phyloP scores from a whole-genome alignment of 2,113 vertebrate species.

The Grammomys dolichurus region DNA sequence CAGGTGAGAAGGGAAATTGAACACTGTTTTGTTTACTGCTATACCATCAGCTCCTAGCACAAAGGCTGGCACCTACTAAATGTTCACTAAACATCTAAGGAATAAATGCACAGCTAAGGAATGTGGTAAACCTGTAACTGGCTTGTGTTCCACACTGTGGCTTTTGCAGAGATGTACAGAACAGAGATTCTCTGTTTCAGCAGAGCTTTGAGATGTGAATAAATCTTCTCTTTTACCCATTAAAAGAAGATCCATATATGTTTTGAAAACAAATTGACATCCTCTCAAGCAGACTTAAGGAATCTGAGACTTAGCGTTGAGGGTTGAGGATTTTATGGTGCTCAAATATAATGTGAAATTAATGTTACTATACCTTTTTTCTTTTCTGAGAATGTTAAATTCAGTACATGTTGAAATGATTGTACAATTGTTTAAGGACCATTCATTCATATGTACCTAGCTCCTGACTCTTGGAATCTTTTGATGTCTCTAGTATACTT shows the following conservation, averaged over 20 bases:
- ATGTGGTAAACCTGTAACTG: background rate
- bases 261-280: background rate
- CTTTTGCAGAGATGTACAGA: background rate
- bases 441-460: background rate
- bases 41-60: background rate
- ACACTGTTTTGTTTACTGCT: background rate
- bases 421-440: background rate
- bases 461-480: background rate
- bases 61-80: background rate
- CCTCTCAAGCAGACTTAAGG: constrained; percentile 27
- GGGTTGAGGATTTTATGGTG: background rate
- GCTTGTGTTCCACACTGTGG: background rate
- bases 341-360: constrained; percentile 30
- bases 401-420: constrained; percentile 17
- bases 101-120: constrained; percentile 6
- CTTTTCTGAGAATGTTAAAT: background rate
- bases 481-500: background rate
- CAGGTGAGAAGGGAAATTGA: background rate
- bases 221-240: background rate
- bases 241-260: background rate
- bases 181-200: background rate
- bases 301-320: background rate
- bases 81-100: background rate
- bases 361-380: background rate
- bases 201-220: background rate